phyloP scores from a whole-genome alignment of 2,888 invertebrate genomes.

The Gortyna flavago region DNA sequence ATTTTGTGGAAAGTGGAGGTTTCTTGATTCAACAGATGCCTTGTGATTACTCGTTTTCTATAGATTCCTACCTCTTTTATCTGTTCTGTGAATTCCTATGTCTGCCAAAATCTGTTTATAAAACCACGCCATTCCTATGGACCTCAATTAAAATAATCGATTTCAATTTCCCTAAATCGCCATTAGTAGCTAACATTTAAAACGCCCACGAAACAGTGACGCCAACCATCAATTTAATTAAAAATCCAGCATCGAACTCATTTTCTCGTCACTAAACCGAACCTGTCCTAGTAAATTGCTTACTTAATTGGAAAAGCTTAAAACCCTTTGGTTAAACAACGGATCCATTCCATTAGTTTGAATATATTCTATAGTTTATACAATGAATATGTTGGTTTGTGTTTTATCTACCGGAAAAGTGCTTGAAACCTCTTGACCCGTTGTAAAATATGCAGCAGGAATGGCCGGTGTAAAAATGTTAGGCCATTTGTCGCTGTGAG shows the following conservation, averaged over 20 bases:
- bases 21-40: conserved; percentile 1
- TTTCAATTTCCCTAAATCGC: neutral
- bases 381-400: conserved; percentile 50
- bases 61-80: no score
- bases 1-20: conserved; percentile 15
- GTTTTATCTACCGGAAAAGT: conserved; percentile 75
- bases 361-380: conserved; percentile 48
- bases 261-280: conserved; percentile 52
- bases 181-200: conserved; percentile 5
- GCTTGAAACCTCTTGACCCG: conserved; percentile 71
- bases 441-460: conserved; percentile 74
- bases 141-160: neutral
- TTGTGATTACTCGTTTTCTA: neutral
- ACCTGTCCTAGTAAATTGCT: conserved; percentile 52
- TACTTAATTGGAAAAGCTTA: conserved; percentile 61
- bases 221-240: conserved; percentile 29
- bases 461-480: conserved; percentile 67
- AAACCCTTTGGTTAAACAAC: conserved; percentile 61
- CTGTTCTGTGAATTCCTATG: neutral
- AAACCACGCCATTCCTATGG: neutral
- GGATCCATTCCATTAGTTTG: conserved; percentile 56
- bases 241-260: conserved; percentile 39
- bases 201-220: conserved; percentile 7
- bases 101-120: neutral
- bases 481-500: conserved; percentile 67